phyloP scores from a whole-genome alignment of 2,888 invertebrate genomes.

The Trissolcus japonicus region DNA sequence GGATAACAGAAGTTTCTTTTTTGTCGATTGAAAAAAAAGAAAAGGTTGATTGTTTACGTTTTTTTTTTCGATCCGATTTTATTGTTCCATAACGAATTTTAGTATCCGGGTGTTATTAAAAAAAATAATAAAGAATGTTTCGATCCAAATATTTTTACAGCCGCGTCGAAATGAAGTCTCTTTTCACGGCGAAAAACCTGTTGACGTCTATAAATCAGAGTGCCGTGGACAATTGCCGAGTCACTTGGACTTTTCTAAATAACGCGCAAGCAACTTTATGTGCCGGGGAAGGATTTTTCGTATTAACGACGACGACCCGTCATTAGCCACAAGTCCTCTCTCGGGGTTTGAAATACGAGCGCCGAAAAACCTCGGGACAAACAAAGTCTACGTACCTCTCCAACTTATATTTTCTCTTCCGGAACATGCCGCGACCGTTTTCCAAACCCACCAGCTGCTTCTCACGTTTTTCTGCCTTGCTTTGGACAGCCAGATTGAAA shows the following conservation, averaged over 20 bases:
- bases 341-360: constrained; percentile 27
- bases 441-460: constrained; percentile 24
- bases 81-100: too few relatives aligned
- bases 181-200: constrained; percentile 29
- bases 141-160: constrained; percentile 30
- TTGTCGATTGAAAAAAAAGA: too few relatives aligned
- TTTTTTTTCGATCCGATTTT: too few relatives aligned
- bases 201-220: constrained; percentile 42
- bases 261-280: constrained; percentile 28
- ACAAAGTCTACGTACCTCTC: constrained; percentile 34
- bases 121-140: too few relatives aligned
- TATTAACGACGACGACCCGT: constrained; percentile 42
- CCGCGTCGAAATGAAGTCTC: constrained; percentile 2
- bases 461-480: constrained; percentile 4
- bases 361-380: constrained; percentile 41
- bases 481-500: too few relatives aligned
- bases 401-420: constrained; percentile 29
- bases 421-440: constrained; percentile 27
- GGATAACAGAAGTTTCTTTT: too few relatives aligned
- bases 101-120: too few relatives aligned
- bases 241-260: constrained; percentile 44
- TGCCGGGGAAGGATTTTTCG: constrained; percentile 32
- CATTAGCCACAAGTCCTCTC: constrained; percentile 40
- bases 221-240: constrained; percentile 24
- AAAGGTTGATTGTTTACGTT: too few relatives aligned